Base-by-base conservation (phyloP, 2,888 invertebrate genomes). In the Pyrrhia umbra region DNA sequence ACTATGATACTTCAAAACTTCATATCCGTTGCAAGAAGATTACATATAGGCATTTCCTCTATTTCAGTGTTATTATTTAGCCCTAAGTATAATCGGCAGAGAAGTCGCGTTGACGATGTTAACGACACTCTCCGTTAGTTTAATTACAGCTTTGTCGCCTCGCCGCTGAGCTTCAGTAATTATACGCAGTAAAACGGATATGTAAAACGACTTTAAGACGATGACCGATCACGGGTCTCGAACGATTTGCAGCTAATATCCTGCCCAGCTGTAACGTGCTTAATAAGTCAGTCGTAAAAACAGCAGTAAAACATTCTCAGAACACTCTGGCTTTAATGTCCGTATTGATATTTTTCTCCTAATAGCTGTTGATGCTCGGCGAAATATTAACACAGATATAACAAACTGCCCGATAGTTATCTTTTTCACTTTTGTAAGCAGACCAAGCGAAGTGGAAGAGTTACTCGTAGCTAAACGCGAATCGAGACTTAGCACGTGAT, bases 131-230 rank as follows among this genome's bases (percentile, higher is more conserved):
- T 83, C 93, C 91, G 93, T 93, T 93, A 93, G 82, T 91, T 92
- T 93, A 93, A 93, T 93, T 93, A 88, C 90, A 83, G 88, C 86
- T 92, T 91, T 89, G 90, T 91, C 92, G 90, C 87, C 83, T 83
- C 85, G 81, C 86, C 85, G 84, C 85, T 81, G 82, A 85, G 82
- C 85, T 91, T 87, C 80, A 89, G 87, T 89, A 91, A 92, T 92
- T 92, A 91, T 88, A 87, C 88, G 88, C 88, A 88, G 87, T 91
- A 89, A 91, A 92, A 90, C 90, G 90, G 90, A 92, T 92, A 90
- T 91, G 89, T 90, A 88, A 90, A 91, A 91, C 85, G 85, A 84
- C 89, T 90, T 87, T 85, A 84, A 85, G 85, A 89, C 88, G 88
- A 88, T 89, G 88, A 88, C 88, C 88, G 87, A 90, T 90, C 81